Percentiles rank a stretch among this genome's conserved stretches.
Conservation (phyloP, 2,888 invertebrate genomes). For the Timema podura region DNA sequence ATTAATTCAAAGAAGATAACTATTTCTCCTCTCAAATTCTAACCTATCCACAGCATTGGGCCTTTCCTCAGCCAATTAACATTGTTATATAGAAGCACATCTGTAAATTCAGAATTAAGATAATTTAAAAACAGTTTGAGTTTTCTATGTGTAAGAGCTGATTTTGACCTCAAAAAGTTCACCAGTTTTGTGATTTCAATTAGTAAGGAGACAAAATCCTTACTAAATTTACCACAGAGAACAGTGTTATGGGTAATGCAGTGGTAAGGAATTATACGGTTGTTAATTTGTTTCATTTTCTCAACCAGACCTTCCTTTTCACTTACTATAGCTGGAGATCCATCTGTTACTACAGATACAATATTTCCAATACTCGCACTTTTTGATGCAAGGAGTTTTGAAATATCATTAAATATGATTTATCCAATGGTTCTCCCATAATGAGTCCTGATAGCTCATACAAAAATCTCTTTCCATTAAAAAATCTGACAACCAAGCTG, state of each 20-base stretch:
- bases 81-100: too few species aligned
- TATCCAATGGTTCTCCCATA: too few species aligned
- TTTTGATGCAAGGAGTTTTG: too few species aligned
- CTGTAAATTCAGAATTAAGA: too few species aligned
- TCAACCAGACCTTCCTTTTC: constrained; percentile 9
- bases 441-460: too few species aligned
- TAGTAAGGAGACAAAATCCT: not conserved
- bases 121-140: not conserved
- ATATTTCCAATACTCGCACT: not conserved
- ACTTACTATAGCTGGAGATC: not conserved
- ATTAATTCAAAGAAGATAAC: too few species aligned
- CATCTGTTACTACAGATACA: not conserved
- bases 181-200: not conserved
- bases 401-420: too few species aligned
- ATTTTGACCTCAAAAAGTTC: not conserved
- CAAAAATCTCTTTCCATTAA: too few species aligned
- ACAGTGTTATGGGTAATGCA: constrained; percentile 1
- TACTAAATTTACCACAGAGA: constrained; percentile 3
- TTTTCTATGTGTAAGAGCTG: constrained; percentile 3
- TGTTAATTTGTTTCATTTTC: constrained; percentile 8
- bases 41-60: too few species aligned
- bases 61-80: too few species aligned
- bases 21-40: too few species aligned
- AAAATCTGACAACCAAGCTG: too few species aligned
- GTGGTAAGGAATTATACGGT: not conserved